A percentile compares a stretch with the other conserved stretches of the same genome.
Evolutionary conservation across 37 sponge, comb jelly and placozoan species (phyloP).

Genomic region (Dysidea cf. avara): DNA sequence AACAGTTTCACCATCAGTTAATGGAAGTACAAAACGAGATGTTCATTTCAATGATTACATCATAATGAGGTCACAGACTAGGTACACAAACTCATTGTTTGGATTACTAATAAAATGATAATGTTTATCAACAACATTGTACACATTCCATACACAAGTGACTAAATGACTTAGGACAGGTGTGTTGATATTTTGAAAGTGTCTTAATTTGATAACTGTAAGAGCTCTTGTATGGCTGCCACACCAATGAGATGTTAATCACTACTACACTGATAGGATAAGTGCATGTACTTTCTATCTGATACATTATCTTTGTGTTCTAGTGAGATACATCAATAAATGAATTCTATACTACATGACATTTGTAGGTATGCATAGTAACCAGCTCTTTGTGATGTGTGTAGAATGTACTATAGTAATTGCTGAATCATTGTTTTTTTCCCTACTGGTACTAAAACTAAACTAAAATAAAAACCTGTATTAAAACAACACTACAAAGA

Average conservation of each 20-base stretch:
- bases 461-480: too few species aligned
- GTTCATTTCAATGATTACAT: slow-evolving; percentile 4
- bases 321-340: too few species aligned
- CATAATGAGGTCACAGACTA: neutral
- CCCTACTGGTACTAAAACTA: too few species aligned
- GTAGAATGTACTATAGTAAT: too few species aligned
- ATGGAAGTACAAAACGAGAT: slow-evolving; percentile 12
- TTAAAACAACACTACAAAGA: too few species aligned
- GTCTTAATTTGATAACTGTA: too few species aligned
- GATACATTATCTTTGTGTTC: too few species aligned
- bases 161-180: neutral
- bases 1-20: slow-evolving; percentile 44
- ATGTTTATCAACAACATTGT: neutral
- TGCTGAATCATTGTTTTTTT: too few species aligned
- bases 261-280: slow-evolving; percentile 18
- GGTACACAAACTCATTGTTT: neutral
- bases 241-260: neutral
- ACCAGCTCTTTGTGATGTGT: too few species aligned
- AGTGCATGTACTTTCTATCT: slow-evolving; percentile 25
- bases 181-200: too few species aligned
- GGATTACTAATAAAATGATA: neutral
- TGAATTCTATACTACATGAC: too few species aligned
- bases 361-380: too few species aligned
- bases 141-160: neutral
- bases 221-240: neutral